Evolutionary conservation across 2,888 invertebrate species (phyloP).

Genomic region (Erebia palarica): DNA sequence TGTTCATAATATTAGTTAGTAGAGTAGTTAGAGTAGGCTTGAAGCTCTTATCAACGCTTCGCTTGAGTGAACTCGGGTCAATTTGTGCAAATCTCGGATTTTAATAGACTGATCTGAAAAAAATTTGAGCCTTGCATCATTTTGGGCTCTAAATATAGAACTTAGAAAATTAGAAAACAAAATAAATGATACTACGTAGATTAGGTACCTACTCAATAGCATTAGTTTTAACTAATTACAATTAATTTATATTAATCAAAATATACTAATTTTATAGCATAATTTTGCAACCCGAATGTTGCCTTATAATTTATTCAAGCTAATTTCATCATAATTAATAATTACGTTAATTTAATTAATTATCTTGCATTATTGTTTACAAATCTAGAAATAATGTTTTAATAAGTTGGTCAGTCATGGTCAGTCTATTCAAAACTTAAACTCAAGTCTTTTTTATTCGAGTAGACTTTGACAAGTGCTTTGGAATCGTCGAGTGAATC

Average conservation of each 20-base stretch:
- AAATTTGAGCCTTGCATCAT: no score
- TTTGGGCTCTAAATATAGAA: no score
- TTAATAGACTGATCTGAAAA: no score
- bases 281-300: constrained; percentile 2
- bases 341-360: constrained; percentile 14
- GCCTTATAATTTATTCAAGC: constrained; percentile 19
- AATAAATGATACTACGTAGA: background rate
- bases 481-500: no score
- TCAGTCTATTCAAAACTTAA: no score
- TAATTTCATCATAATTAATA: constrained; percentile 15
- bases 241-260: constrained; percentile 3
- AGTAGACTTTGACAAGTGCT: no score
- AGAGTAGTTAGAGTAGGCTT: no score
- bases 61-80: background rate
- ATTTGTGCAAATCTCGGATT: no score
- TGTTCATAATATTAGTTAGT: background rate
- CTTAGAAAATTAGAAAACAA: background rate
- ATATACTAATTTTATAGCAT: background rate
- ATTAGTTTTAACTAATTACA: background rate
- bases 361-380: constrained; percentile 16
- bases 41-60: background rate
- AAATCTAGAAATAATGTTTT: background rate
- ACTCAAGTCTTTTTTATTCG: no score
- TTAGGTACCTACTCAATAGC: background rate
- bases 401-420: background rate